Percentiles rank a stretch among this genome's conserved stretches.
phyloP scores from a whole-genome alignment of 2,113 vertebrate genomes.

The Synodontis membranacea region DNA sequence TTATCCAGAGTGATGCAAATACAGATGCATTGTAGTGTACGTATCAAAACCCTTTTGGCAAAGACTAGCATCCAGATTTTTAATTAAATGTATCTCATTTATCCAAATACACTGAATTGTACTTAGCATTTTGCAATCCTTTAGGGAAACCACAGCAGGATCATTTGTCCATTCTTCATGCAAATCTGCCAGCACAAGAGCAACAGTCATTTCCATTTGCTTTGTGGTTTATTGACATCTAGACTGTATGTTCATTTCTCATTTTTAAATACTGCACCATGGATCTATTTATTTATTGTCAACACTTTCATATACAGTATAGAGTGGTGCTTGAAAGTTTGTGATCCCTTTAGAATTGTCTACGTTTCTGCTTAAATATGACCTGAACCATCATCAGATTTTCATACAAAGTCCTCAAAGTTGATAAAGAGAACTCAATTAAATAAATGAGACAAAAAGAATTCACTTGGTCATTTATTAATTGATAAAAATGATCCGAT shows the following conservation, averaged over 20 bases:
- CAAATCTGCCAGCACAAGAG: not conserved
- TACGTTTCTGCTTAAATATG: too few relatives aligned
- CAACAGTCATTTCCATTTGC: not conserved
- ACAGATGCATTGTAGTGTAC: not conserved
- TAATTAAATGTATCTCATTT: not conserved
- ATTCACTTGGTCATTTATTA: too few relatives aligned
- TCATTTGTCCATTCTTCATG: not conserved
- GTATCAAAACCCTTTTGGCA: not conserved
- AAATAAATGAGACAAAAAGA: too few relatives aligned
- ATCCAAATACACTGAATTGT: not conserved
- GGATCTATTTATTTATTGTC: not conserved
- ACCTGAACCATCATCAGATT: too few relatives aligned
- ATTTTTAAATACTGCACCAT: not conserved
- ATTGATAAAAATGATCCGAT: too few relatives aligned
- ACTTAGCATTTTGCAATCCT: not conserved
- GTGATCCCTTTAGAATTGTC: too few relatives aligned
- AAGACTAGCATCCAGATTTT: not conserved
- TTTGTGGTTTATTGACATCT: conserved; percentile 9
- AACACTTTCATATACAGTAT: too few relatives aligned
- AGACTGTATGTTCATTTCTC: not conserved
- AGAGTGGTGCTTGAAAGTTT: too few relatives aligned
- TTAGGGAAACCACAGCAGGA: not conserved
- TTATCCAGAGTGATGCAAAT: not conserved
- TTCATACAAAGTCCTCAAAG: too few relatives aligned
- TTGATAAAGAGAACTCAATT: too few relatives aligned